Conservation (phyloP, 1,140 invertebrate species). For the Zaprionus camerounensis region DNA sequence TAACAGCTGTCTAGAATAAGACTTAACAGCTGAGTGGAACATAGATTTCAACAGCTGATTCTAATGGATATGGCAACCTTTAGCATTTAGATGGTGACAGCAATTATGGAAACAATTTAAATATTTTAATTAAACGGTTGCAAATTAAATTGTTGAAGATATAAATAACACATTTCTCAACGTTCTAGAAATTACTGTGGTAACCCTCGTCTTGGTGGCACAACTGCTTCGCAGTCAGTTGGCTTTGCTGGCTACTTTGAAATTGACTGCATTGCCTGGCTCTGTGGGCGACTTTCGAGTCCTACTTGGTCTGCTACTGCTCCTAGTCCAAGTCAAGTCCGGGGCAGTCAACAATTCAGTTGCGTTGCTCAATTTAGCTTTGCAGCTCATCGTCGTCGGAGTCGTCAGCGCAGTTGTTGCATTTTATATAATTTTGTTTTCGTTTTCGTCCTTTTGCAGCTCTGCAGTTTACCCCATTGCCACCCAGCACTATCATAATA, state of each 20-base stretch:
- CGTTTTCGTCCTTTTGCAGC: slow-evolving; percentile 22
- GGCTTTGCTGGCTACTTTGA: slow-evolving; percentile 28
- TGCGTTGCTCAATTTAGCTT: slow-evolving; percentile 38
- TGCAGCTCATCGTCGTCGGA: slow-evolving; percentile 20
- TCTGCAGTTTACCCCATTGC: neutral
- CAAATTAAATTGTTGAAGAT: too few species aligned
- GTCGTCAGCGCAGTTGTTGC: slow-evolving; percentile 26
- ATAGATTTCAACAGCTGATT: too few species aligned
- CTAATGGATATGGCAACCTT: too few species aligned
- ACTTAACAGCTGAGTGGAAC: too few species aligned
- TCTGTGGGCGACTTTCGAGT: slow-evolving; percentile 1
- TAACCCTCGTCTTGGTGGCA: neutral
- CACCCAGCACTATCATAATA: slow-evolving; percentile 26
- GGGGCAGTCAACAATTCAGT: slow-evolving; percentile 11
- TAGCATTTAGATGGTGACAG: neutral
- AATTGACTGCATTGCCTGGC: slow-evolving; percentile 22
- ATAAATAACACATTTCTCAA: neutral
- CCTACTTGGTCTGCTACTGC: neutral
- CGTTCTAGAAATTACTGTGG: neutral
- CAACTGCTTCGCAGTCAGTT: slow-evolving; percentile 1
- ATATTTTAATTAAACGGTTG: neutral
- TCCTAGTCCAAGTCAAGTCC: neutral
- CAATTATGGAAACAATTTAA: too few species aligned
- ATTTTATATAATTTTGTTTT: slow-evolving; percentile 30
- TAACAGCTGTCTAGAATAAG: too few species aligned